phyloP scores from a whole-genome alignment of 2,113 vertebrate species.

The Burhinus oedicnemus region DNA sequence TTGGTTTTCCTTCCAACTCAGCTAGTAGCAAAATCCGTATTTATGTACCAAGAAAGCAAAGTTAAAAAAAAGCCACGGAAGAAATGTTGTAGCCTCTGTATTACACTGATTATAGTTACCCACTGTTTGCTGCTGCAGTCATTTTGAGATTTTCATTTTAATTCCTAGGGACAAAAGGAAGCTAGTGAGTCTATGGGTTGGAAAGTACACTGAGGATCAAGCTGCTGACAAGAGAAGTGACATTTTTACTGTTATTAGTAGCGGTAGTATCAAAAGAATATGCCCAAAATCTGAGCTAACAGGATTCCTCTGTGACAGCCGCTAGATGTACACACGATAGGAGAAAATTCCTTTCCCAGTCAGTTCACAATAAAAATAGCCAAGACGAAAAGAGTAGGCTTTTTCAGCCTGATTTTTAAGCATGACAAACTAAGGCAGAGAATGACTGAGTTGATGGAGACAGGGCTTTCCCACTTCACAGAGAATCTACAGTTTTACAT shows the following conservation, averaged over 20 bases:
- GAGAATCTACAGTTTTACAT: not conserved
- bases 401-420: not conserved
- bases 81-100: not conserved
- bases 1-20: not conserved
- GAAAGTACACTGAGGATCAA: not conserved
- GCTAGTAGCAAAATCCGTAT: not conserved
- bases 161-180: not conserved
- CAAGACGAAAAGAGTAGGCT: not conserved
- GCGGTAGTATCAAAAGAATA: not conserved
- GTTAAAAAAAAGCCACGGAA: not conserved
- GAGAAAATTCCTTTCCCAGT: not conserved
- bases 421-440: not conserved
- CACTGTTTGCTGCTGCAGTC: not conserved
- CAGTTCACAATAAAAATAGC: not conserved
- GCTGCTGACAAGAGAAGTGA: not conserved
- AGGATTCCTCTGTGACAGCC: not conserved
- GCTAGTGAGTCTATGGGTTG: not conserved
- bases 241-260: not conserved
- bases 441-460: not conserved
- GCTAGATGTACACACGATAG: not conserved
- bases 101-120: not conserved
- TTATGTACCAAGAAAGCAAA: not conserved
- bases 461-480: not conserved
- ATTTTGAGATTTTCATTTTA: not conserved
- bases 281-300: not conserved